phyloP scores from a whole-genome alignment of 2,797 vertebrate genomes.

The Melanogrammus aeglefinus region DNA sequence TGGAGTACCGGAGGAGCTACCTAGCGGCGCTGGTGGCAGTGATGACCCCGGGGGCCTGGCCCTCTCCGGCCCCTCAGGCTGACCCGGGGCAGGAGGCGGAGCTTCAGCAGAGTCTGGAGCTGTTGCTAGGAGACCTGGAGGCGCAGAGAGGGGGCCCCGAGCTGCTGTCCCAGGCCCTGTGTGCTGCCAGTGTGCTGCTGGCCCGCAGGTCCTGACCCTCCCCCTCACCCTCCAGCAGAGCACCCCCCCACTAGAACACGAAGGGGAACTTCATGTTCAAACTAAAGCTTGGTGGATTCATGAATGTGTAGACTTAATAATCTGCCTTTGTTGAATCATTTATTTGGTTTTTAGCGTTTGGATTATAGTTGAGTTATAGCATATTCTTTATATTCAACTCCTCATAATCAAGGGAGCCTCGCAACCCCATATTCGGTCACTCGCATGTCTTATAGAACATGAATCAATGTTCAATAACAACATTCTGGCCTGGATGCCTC shows the following conservation, averaged over 20 bases:
- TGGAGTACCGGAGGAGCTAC: conserved; percentile 72
- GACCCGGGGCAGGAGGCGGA: conserved; percentile 37
- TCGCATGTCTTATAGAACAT: not conserved
- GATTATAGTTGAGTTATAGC: not conserved
- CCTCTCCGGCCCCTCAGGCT: conserved; percentile 26
- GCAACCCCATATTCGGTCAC: not conserved
- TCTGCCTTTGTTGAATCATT: not conserved
- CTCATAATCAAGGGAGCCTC: not conserved
- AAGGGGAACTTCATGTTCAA: not conserved
- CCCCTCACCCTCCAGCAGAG: conserved; percentile 31
- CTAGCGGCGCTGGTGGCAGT: conserved; percentile 74
- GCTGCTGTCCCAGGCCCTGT: conserved; percentile 70
- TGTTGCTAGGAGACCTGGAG: conserved; percentile 75
- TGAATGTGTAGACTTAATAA: not conserved
- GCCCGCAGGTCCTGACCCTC: conserved; percentile 44
- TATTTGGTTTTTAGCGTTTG: not conserved
- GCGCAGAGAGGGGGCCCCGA: conserved; percentile 70
- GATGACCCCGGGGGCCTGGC: conserved; percentile 33
- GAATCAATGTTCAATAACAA: not conserved
- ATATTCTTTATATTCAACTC: not conserved
- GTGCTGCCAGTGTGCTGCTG: conserved; percentile 75
- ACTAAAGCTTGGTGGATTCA: not conserved
- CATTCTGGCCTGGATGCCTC: not conserved
- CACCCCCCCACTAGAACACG: not conserved
- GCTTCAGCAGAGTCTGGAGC: conserved; percentile 64